Evolutionary conservation across 2,113 vertebrate genomes (phyloP), one percentile per base, ranked within the genome.

Genomic region (Nycticorax nycticorax): DNA sequence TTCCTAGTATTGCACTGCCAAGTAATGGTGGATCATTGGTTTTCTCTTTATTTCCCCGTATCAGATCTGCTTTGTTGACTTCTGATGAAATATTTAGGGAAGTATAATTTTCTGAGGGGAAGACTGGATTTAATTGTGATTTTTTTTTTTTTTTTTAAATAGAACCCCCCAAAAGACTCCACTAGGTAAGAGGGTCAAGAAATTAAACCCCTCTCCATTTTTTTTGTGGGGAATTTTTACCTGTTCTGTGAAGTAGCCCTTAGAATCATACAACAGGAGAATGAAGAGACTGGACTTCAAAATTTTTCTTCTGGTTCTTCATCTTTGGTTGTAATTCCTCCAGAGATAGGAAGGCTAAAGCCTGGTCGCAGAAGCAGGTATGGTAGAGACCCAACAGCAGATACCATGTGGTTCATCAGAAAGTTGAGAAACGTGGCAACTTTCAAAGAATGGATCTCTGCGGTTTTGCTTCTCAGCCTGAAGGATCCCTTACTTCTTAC

Each of bases 21-120:
- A 35, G 60, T 71, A 84, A 71, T 35, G 60, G n/a, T 37, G 30
- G 3, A n/a, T 60, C 10, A 4, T 68, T 91, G 17, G 55, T 79
- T 52, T 74, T 59, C 16, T 69, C 13, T 83, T 95, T 89, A 24
- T 76, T 93, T 89, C 72, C 52, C 22, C 10, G 1, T 59, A 52
- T 55, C 24, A 56, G 16, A 52, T 77, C 60, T 86, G 28, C 43
- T 88, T 43, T 71, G 45, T 74, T 91, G 72, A 52, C 14, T 2
- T 77, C 43, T 80, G n/a, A 41, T 90, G 50, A 91, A 37, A 52
- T 63, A 83, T 84, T 94, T 94, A 81, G 52, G 76, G 95, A 96
- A 96, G 82, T 72, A 23, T 4, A 7, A 1, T 74, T 79, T 91
- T 90, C 93, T 89, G 35, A 86, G 35, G 45, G 59, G 62, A 96